Evolutionary conservation across 2,113 vertebrate genomes (phyloP).

Genomic region (Stictonetta naevosa): DNA sequence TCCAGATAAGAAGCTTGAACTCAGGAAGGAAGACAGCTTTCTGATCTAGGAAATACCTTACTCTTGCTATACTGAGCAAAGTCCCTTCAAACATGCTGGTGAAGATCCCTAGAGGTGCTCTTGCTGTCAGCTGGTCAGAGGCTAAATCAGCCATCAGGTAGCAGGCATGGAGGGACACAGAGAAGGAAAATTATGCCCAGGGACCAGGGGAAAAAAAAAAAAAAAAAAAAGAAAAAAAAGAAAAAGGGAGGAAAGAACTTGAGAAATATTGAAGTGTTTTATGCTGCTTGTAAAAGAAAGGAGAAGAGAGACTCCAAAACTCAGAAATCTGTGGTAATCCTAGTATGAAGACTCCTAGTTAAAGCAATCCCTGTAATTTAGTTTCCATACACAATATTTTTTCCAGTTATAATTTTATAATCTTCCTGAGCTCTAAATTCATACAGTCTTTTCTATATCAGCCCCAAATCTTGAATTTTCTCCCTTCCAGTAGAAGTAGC

Average conservation of each 20-base stretch:
- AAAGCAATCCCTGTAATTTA: not conserved
- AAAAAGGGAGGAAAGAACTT: not conserved
- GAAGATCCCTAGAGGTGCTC: not conserved
- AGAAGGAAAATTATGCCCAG: not conserved
- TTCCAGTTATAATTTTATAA: not conserved
- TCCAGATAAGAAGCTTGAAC: not conserved
- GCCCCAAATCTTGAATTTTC: not conserved
- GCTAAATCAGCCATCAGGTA: not conserved
- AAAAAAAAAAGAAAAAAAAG: not conserved
- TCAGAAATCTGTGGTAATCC: not conserved
- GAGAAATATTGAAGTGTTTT: not conserved
- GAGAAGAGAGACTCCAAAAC: not conserved
- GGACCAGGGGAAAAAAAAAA: not conserved
- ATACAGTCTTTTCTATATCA: not conserved
- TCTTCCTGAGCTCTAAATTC: not conserved
- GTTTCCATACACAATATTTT: not conserved
- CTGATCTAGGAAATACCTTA: not conserved
- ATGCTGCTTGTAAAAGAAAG: not conserved
- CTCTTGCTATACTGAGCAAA: not conserved
- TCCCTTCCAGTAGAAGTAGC: not conserved
- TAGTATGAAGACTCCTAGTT: not conserved
- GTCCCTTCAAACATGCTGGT: fast-evolving
- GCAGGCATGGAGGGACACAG: fast-evolving
- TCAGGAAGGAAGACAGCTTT: not conserved
- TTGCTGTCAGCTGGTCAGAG: not conserved